Evolutionary conservation across 92 coral and sea anemone species (phyloP).

Genomic region (Epizoanthus illoricatus): DNA sequence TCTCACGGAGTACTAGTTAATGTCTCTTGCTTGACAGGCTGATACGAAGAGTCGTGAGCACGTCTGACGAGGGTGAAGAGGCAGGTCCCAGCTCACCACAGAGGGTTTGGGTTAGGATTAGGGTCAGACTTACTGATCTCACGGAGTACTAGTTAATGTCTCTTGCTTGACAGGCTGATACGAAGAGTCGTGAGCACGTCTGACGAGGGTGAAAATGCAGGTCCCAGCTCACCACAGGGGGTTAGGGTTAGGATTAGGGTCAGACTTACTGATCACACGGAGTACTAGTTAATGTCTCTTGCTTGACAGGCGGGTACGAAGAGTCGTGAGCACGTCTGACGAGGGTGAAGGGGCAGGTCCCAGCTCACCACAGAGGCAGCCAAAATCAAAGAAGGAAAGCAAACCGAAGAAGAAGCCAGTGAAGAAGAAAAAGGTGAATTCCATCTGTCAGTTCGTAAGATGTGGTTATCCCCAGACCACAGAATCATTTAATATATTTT

Average conservation of each 20-base stretch:
- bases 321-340: conserved; percentile 89
- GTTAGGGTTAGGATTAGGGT: not conserved
- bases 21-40: conserved; percentile 49
- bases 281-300: not conserved
- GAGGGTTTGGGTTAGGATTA: conserved; percentile 12
- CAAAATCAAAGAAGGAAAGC: conserved; percentile 80
- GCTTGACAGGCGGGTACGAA: conserved; percentile 75
- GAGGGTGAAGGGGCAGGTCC: conserved; percentile 81
- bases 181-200: conserved; percentile 88
- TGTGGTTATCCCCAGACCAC: too few species aligned
- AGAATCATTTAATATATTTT: too few species aligned
- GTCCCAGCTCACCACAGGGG: conserved; percentile 84
- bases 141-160: too few species aligned
- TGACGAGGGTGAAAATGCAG: conserved; percentile 77
- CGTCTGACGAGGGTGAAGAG: conserved; percentile 85
- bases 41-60: conserved; percentile 82
- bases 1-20: too few species aligned
- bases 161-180: conserved; percentile 59
- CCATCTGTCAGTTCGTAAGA: not conserved
- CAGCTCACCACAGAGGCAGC: conserved; percentile 77
- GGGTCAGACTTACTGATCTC: not conserved
- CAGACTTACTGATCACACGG: not conserved
- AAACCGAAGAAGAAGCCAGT: conserved; percentile 68
- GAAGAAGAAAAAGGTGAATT: conserved; percentile 73
- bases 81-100: conserved; percentile 86